Percentiles rank a stretch among this genome's conserved stretches.
Evolutionary conservation across 2,113 vertebrate genomes (phyloP).

Genomic region (Craseonycteris thonglongyai): DNA sequence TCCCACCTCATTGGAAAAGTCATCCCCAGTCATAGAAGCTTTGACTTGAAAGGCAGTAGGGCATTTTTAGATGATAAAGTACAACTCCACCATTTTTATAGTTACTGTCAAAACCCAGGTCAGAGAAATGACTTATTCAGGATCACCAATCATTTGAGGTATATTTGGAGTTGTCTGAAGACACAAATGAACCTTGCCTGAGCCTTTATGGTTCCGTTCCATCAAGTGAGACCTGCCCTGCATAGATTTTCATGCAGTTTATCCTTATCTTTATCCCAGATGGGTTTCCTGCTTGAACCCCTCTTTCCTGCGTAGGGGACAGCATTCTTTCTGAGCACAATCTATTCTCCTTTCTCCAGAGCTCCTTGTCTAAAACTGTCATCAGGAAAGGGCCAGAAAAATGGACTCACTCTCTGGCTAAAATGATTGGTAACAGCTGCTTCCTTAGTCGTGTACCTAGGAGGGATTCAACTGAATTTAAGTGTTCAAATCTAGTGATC

Average conservation of each 20-base stretch:
- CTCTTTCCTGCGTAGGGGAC: not conserved
- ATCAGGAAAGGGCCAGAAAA: not conserved
- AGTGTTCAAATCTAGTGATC: not conserved
- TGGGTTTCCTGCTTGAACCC: not conserved
- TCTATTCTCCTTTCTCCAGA: not conserved
- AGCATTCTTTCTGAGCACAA: not conserved
- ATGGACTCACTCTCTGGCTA: not conserved
- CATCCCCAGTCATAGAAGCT: not conserved
- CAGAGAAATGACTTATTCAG: not conserved
- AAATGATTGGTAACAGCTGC: not conserved
- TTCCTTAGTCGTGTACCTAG: not conserved
- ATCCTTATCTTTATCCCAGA: not conserved
- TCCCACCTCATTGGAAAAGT: not conserved
- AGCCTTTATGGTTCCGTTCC: not conserved
- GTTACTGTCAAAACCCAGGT: not conserved
- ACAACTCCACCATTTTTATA: not conserved
- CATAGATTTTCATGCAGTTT: not conserved
- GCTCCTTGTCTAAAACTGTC: not conserved
- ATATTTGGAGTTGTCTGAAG: not conserved
- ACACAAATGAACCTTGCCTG: not conserved
- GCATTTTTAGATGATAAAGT: not conserved
- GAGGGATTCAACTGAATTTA: not conserved
- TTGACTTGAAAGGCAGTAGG: not conserved
- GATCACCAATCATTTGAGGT: not conserved
- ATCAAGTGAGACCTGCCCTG: not conserved